These are phyloP conservation scores for Athetis lepigone DNA, from an alignment of 2,888 invertebrate species.

Conservation along the genomic window DNA sequence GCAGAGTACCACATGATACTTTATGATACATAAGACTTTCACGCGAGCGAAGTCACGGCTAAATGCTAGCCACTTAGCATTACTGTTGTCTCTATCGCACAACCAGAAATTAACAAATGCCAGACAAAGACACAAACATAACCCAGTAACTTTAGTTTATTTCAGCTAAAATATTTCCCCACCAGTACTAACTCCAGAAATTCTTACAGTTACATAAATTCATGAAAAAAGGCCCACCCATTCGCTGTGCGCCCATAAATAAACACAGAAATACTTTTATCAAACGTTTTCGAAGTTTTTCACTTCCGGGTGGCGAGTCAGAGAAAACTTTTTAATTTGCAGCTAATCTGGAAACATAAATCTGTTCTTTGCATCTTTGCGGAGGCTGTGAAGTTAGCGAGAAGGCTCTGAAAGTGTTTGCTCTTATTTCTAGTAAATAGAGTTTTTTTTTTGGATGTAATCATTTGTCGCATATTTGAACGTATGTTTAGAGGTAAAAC, in stretches of 20 bases:
- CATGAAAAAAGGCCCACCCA: constrained; percentile 41
- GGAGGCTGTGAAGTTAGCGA: constrained; percentile 37
- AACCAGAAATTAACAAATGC: no score
- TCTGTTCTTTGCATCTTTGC: constrained; percentile 71
- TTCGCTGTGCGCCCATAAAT: constrained; percentile 46
- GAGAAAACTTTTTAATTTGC: constrained; percentile 71
- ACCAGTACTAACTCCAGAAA: constrained; percentile 1
- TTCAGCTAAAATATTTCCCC: constrained; percentile 1
- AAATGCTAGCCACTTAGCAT: no score
- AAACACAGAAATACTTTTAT: constrained; percentile 66
- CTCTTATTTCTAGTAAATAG: no score
- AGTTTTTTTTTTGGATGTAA: no score
- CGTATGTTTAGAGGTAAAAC: no score
- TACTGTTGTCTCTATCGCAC: no score
- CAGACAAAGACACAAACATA: no score
- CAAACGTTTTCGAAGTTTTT: constrained; percentile 63
- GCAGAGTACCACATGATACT: no score
- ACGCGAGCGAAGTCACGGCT: no score
- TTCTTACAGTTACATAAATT: constrained; percentile 19
- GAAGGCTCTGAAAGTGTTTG: neutral
- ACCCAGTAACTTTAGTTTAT: no score
- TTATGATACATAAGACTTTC: no score
- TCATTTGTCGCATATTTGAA: no score
- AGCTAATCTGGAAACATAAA: constrained; percentile 74
- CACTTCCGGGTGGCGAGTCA: constrained; percentile 61